Conservation (phyloP, 1,140 invertebrate species). For the Drosophila pectinifera region DNA sequence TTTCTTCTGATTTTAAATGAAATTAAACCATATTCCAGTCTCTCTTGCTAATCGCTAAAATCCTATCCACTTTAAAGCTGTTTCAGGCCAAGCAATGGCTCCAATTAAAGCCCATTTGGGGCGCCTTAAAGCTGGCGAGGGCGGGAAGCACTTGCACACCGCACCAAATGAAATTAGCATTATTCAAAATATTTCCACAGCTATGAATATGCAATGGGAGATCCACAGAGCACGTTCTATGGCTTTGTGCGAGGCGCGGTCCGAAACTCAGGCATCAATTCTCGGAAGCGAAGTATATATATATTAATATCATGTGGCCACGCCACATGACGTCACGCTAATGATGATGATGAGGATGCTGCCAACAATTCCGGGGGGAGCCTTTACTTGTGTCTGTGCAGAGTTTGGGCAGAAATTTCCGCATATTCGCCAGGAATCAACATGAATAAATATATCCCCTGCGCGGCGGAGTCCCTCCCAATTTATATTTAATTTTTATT, state of each 20-base stretch:
- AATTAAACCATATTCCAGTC: neutral
- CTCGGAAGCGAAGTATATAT: conserved; percentile 26
- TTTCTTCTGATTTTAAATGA: no score
- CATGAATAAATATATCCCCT: conserved; percentile 16
- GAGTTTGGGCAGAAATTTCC: conserved; percentile 44
- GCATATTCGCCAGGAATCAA: conserved; percentile 53
- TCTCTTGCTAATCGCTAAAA: neutral
- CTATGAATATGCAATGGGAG: conserved; percentile 68
- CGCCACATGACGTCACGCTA: conserved; percentile 51
- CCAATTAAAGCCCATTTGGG: neutral
- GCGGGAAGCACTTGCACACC: conserved; percentile 2
- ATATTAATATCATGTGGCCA: conserved; percentile 60
- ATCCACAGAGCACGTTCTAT: conserved; percentile 30
- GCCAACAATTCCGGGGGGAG: conserved; percentile 37
- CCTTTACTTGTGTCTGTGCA: conserved; percentile 35
- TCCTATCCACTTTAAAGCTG: neutral
- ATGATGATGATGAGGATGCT: conserved; percentile 34
- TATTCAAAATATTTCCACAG: conserved; percentile 56
- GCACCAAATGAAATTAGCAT: conserved; percentile 53
- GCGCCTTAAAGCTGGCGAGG: conserved; percentile 1
- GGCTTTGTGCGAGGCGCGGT: conserved; percentile 18
- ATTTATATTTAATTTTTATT: conserved; percentile 44
- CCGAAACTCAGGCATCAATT: conserved; percentile 48
- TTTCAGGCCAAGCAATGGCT: neutral
- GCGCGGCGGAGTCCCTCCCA: neutral